Percentiles rank a stretch among this genome's conserved stretches.
These are phyloP conservation scores for Hyperoplus lanceolatus DNA, from an alignment of 2,797 vertebrate species.

Conservation along the genomic window DNA sequence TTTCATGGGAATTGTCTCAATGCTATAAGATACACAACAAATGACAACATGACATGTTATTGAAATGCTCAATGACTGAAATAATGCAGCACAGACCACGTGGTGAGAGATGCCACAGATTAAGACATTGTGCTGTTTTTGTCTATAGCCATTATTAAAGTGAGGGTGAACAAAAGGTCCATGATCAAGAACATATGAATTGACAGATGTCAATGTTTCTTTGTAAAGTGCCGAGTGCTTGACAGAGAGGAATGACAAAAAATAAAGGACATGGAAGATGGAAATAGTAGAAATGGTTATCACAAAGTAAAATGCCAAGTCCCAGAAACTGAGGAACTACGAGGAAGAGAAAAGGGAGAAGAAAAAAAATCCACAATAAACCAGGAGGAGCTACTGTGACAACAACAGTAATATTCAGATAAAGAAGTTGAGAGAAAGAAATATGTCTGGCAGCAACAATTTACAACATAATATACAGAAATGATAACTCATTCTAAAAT, in stretches of 20 bases:
- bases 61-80: constrained; percentile 56
- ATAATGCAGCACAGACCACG: constrained; percentile 59
- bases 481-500: background rate
- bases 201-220: constrained; percentile 55
- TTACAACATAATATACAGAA: background rate
- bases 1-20: constrained; percentile 92
- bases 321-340: constrained; percentile 95
- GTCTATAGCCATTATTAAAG: constrained; percentile 28
- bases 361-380: constrained; percentile 43
- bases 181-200: constrained; percentile 38
- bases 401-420: background rate
- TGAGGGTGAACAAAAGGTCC: constrained; percentile 33
- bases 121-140: constrained; percentile 55
- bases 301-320: constrained; percentile 99
- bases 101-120: constrained; percentile 47
- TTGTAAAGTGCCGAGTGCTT: constrained; percentile 88
- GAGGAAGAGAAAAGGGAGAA: constrained; percentile 58
- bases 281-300: constrained; percentile 95
- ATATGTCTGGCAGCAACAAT: constrained; percentile 56
- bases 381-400: background rate
- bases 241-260: constrained; percentile 66
- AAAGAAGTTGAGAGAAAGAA: constrained; percentile 24
- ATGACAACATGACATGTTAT: constrained; percentile 69
- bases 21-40: constrained; percentile 88
- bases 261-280: constrained; percentile 75